Evolutionary conservation across 2,888 invertebrate genomes (phyloP), one percentile per base, ranked within the genome.

Genomic region (Arctia plantaginis): DNA sequence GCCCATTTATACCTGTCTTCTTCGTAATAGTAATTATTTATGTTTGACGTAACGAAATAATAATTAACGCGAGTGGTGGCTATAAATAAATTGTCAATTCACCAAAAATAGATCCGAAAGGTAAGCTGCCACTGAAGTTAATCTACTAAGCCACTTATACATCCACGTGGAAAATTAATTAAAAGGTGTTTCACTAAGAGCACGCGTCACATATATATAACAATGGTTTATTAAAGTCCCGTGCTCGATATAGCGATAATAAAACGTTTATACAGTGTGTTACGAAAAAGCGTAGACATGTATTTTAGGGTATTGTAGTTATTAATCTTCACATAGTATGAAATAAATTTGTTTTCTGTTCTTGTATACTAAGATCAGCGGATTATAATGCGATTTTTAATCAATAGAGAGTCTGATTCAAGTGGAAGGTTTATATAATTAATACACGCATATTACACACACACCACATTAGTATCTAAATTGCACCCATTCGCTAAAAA

Each of bases 131-230:
- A 30, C 18, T 30, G 62, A 23, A 33, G n/a, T 51, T 73, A 69
- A 73, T 73, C 66, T 39, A 30, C 44, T 73, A 69, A 73, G 69
- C 73, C 66, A 15, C 39, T 73, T 73, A 73, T 27, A 41, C 47
- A 39, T 51, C 47, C 73, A 27, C 65, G 41, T 35, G 39, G 27
- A 47, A 18, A 64, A 59, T 44, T 59, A 69, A 55, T 66, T 55
- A 41, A 23, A 65, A 47, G 64, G 41, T 69, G 64, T 69, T 68
- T 47, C 20, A 67, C 18, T 30, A 30, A 47, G 20, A 67, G 44
- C 20, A 67, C 27, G 47, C 44, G 67, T 44, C 30, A 23, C 20
- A 47, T 30, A 4, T 67, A 30, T 18, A 47, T 30, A 62, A 30
- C 27, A 62, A 30, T 15, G 13, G 62, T 62, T 30, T 30, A 18